These are phyloP conservation scores for Drosophila nasuta DNA, from an alignment of 1,140 invertebrate species.

Conservation along the genomic window DNA sequence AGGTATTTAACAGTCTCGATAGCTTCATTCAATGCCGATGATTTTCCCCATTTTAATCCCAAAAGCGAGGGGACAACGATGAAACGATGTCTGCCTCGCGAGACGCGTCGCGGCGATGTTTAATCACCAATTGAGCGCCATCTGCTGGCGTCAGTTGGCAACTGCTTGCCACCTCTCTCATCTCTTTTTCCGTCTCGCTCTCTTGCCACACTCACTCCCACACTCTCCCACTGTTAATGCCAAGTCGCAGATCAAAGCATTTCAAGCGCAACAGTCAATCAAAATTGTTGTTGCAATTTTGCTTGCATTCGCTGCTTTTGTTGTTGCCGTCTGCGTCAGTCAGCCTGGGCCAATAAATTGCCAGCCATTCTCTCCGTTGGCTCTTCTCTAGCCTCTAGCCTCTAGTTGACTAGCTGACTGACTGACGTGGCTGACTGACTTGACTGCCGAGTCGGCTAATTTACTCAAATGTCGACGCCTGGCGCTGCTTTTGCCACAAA, in stretches of 20 bases:
- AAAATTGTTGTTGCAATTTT: conserved; percentile 45
- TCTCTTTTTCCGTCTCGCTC: neutral
- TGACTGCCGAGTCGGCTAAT: conserved; percentile 47
- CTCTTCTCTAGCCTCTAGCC: neutral
- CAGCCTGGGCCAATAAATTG: conserved; percentile 63
- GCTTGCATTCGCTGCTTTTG: conserved; percentile 26
- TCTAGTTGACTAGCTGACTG: neutral
- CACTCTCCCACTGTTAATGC: conserved; percentile 10
- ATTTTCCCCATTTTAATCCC: neutral
- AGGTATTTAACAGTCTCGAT: conserved; percentile 21
- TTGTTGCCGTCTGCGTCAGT: conserved; percentile 47
- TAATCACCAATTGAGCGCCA: conserved; percentile 63
- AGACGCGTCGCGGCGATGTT: conserved; percentile 13
- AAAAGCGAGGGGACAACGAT: conserved; percentile 26
- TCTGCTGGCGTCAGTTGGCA: conserved; percentile 57
- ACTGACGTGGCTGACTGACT: conserved; percentile 8
- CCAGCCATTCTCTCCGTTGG: neutral
- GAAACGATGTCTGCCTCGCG: conserved; percentile 21
- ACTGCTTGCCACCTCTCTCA: neutral
- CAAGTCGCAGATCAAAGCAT: conserved; percentile 72
- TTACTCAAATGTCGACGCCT: conserved; percentile 78
- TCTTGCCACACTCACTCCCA: neutral
- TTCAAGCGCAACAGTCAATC: conserved; percentile 80
- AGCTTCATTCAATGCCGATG: conserved; percentile 46
- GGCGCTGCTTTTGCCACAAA: conserved; percentile 57